These are phyloP conservation scores for Theristicus caerulescens DNA, from an alignment of 2,113 vertebrate species.

Conservation along the genomic window DNA sequence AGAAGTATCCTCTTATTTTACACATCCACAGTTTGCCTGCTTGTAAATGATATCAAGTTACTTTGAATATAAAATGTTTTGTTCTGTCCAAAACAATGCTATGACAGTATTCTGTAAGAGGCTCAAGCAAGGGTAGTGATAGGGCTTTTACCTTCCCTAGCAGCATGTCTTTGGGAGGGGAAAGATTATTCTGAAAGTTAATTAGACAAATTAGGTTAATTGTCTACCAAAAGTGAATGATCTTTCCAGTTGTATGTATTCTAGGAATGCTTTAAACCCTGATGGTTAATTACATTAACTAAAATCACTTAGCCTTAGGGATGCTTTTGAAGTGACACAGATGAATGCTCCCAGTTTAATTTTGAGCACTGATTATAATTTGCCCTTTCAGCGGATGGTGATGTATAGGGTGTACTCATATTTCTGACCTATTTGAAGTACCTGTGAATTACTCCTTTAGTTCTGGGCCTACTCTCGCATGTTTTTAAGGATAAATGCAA, in stretches of 20 bases:
- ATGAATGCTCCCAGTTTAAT: neutral
- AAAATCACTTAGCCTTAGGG: neutral
- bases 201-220: neutral
- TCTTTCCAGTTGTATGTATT: neutral
- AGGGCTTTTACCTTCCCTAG: neutral
- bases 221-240: neutral
- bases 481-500: neutral
- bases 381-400: neutral
- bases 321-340: neutral
- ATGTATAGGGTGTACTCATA: neutral
- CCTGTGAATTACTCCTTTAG: neutral
- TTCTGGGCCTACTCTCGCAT: neutral
- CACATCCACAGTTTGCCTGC: neutral
- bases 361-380: neutral
- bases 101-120: neutral
- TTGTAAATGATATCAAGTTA: neutral
- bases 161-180: neutral
- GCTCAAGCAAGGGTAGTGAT: neutral
- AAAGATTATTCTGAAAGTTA: neutral
- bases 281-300: neutral
- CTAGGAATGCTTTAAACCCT: neutral
- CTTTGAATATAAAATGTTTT: neutral
- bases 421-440: neutral
- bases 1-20: neutral
- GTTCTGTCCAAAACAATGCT: neutral